phyloP scores from a whole-genome alignment of 2,888 invertebrate genomes.

The Ophioninae sp. region DNA sequence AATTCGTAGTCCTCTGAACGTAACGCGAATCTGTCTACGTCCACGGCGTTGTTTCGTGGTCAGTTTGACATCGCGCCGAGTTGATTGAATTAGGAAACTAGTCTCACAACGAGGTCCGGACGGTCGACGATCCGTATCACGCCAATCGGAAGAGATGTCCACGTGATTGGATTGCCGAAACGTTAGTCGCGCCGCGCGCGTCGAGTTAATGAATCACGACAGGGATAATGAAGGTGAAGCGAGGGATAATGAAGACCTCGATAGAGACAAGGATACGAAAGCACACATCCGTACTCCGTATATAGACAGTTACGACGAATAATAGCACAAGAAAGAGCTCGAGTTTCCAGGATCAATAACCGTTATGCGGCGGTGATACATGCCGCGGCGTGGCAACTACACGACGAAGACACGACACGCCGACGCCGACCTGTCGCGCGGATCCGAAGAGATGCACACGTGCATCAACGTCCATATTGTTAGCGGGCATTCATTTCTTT shows the following conservation, averaged over 20 bases:
- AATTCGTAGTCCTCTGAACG: too few species aligned
- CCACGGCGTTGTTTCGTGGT: too few species aligned
- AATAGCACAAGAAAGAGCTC: constrained; percentile 56
- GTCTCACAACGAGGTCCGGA: constrained; percentile 50
- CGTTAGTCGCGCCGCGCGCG: background rate
- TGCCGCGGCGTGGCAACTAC: constrained; percentile 14
- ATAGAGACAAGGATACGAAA: constrained; percentile 1
- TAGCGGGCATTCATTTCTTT: background rate
- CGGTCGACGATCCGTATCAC: constrained; percentile 5
- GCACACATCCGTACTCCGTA: background rate
- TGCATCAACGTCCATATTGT: background rate
- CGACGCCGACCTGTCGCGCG: constrained; percentile 46
- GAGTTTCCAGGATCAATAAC: constrained; percentile 66
- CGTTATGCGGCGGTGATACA: constrained; percentile 60
- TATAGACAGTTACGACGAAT: constrained; percentile 58
- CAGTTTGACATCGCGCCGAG: constrained; percentile 3
- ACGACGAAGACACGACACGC: constrained; percentile 12
- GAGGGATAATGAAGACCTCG: constrained; percentile 4
- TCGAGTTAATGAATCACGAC: constrained; percentile 36
- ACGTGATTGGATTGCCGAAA: constrained; percentile 56
- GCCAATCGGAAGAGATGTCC: constrained; percentile 59
- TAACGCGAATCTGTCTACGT: too few species aligned
- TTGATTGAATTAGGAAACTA: constrained; percentile 52
- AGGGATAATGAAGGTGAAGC: constrained; percentile 17
- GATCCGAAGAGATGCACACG: constrained; percentile 13